A percentile compares a stretch with the other conserved stretches of the same genome.
phyloP scores from a whole-genome alignment of 2,113 vertebrate genomes.

The Labeo catla region DNA sequence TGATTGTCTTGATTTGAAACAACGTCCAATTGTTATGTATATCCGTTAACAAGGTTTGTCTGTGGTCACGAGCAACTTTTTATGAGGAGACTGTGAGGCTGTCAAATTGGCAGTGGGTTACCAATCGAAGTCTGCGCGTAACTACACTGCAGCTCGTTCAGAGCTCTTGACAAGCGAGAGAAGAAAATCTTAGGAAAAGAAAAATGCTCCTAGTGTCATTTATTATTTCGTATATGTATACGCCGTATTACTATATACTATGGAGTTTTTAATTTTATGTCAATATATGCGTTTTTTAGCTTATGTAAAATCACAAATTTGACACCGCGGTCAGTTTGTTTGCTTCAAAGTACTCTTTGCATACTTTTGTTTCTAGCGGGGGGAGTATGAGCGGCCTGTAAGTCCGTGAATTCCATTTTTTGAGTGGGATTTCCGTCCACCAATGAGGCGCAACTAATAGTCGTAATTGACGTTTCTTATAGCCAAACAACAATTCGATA shows the following conservation, averaged over 20 bases:
- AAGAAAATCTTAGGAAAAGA: not conserved
- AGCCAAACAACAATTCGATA: constrained; percentile 47
- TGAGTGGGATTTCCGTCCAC: constrained; percentile 54
- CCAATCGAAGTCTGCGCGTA: constrained; percentile 27
- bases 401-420: constrained; percentile 67
- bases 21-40: not conserved
- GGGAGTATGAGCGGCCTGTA: constrained; percentile 63
- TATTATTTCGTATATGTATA: not conserved
- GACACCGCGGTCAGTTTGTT: not conserved
- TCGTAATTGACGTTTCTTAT: constrained; percentile 64
- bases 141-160: not conserved
- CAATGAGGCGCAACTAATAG: constrained; percentile 59
- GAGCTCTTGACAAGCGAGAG: constrained; percentile 43
- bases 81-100: constrained; percentile 27
- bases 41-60: not conserved
- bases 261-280: not conserved
- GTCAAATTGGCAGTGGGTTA: constrained; percentile 51
- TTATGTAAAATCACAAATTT: not conserved
- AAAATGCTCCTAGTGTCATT: not conserved
- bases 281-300: not conserved
- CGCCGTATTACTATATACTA: not conserved
- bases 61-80: constrained; percentile 29
- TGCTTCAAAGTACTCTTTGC: constrained; percentile 22
- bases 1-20: constrained; percentile 19
- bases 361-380: constrained; percentile 34